Evolutionary conservation across 2,797 vertebrate genomes (phyloP), one percentile per base, ranked within the genome.

Genomic region (Chelmon rostratus): DNA sequence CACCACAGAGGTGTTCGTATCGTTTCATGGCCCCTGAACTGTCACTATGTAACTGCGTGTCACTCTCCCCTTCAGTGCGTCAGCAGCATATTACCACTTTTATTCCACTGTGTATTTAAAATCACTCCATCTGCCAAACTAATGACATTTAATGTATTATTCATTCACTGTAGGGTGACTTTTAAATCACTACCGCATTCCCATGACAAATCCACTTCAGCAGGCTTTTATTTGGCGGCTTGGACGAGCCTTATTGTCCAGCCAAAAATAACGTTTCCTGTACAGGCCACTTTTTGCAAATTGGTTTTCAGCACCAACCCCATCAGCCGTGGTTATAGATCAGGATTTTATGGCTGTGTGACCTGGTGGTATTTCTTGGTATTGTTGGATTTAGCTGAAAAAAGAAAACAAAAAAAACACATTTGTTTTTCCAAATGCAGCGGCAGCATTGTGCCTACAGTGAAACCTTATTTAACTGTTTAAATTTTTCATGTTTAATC

Each of bases 261-360:
- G 15, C 66, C 33, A 47, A 25, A 50, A 8, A 19, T 11, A 62
- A 40, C 28, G 5, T 35, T 50, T 69, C n/a, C 56, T 38, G 5
- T 4, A 31, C 28, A 65, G 42, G 65, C 37, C 46, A 16, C 25
- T 73, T 49, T 64, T 73, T 42, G 12, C 21, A 28, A 8, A 13
- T 73, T 23, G 31, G 4, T 40, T 77, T 68, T 78, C 33, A 52
- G 68, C 64, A 47, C 65, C 64, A 73, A 42, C 59, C 37, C n/a
- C n/a, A 31, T 77, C 72, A 42, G 40, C 64, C 6, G 25, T 3
- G 21, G 28, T 52, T 42, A 38, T 21, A 28, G 56, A 68, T 21
- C 28, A 52, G 19, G 49, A 59, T 18, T 18, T 25, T 13, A 15
- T 50, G 21, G 62, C 50, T 28, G 15, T 46, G n/a, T 38, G 10